Evolutionary conservation across 2,797 vertebrate species (phyloP).

Genomic region (Setipinna tenuifilis): DNA sequence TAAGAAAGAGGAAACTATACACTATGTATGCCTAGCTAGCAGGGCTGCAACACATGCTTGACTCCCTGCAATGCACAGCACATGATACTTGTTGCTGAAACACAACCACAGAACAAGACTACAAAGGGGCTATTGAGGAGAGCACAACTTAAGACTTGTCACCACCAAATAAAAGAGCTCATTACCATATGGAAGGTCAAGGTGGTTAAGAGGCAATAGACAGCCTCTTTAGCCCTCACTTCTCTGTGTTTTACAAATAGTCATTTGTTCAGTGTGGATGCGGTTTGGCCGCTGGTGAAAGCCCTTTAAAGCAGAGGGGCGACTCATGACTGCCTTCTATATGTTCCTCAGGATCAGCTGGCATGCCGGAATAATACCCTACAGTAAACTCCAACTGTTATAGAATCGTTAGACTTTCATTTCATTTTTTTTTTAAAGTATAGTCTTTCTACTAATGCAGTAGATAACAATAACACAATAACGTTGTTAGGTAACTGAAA

Average conservation of each 20-base stretch:
- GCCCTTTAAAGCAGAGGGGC: constrained; percentile 25
- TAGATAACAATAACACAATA: too few relatives aligned
- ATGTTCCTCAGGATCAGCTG: neutral
- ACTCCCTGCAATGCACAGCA: neutral
- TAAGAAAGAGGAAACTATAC: neutral
- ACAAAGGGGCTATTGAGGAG: constrained; percentile 35
- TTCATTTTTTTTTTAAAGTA: neutral
- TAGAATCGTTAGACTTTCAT: neutral
- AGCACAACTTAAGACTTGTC: constrained; percentile 54
- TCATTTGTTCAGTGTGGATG: constrained; percentile 57
- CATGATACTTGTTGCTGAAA: constrained; percentile 10
- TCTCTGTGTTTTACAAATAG: constrained; percentile 55
- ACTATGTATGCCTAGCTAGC: neutral
- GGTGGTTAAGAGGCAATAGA: constrained; percentile 55
- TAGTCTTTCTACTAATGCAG: neutral
- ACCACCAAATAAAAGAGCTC: constrained; percentile 56
- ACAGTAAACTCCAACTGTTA: neutral
- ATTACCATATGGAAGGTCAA: constrained; percentile 56
- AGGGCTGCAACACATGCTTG: neutral
- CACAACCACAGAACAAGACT: constrained; percentile 23
- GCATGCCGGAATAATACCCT: neutral
- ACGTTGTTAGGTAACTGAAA: neutral
- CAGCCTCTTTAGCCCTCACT: constrained; percentile 43
- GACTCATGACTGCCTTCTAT: neutral
- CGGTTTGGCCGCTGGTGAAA: constrained; percentile 35